Conservation (phyloP, 2,888 invertebrate species). For the Dorcus parallelipipedus region DNA sequence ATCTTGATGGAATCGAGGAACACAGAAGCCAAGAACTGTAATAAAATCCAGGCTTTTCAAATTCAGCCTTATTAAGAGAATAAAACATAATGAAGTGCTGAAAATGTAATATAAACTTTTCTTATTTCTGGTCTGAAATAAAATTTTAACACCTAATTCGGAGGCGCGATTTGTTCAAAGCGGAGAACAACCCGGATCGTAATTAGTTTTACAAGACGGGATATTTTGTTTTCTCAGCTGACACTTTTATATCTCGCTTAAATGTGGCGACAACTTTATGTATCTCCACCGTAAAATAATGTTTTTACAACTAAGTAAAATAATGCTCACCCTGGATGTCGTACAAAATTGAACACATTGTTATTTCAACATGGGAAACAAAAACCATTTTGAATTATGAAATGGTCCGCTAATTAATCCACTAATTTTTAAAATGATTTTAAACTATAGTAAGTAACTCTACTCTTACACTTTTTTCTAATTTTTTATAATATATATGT, state of each 20-base stretch:
- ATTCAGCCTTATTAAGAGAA: conserved; percentile 21
- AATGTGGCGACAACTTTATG: conserved; percentile 28
- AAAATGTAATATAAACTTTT: conserved; percentile 46
- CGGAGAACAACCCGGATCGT: conserved; percentile 27
- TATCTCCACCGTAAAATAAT: background rate
- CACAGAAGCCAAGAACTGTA: conserved; percentile 13
- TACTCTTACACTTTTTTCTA: too few relatives aligned
- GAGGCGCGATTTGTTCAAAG: conserved; percentile 36
- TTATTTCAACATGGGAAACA: too few relatives aligned
- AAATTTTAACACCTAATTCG: conserved; percentile 44
- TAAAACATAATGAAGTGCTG: conserved; percentile 44
- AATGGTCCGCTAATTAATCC: too few relatives aligned
- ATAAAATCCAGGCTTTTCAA: conserved; percentile 23
- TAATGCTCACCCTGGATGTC: too few relatives aligned
- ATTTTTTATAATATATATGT: too few relatives aligned
- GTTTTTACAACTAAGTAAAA: too few relatives aligned
- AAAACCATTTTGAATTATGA: too few relatives aligned
- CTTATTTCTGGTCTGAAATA: conserved; percentile 43
- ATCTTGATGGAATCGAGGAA: too few relatives aligned
- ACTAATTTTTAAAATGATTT: too few relatives aligned
- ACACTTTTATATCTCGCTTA: conserved; percentile 26
- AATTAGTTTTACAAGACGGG: conserved; percentile 35
- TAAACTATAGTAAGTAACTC: too few relatives aligned
- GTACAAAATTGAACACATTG: too few relatives aligned
- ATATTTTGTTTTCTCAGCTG: conserved; percentile 34